A percentile compares a stretch with the other conserved stretches of the same genome.
Conservation (phyloP, 23 tunicate genomes). For the Ciona savignyi region DNA sequence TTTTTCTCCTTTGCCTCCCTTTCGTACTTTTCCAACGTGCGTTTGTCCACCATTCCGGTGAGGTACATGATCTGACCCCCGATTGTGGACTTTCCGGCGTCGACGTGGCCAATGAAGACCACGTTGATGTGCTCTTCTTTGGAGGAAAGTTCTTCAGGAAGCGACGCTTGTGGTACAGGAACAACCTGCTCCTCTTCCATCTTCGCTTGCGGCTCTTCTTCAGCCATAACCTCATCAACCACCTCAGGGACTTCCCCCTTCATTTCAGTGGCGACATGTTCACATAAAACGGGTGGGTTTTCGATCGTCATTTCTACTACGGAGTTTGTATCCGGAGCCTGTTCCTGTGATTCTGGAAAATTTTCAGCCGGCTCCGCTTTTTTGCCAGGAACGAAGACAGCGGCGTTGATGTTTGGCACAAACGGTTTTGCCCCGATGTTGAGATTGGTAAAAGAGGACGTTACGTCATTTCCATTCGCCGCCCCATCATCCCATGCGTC, state of each 20-base stretch:
- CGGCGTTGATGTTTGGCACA: slow-evolving; percentile 66
- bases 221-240: slow-evolving; percentile 15
- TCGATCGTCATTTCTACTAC: neutral
- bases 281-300: neutral
- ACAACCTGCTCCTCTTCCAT: neutral
- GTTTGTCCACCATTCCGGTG: slow-evolving; percentile 98
- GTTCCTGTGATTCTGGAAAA: neutral
- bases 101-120: slow-evolving; percentile 98
- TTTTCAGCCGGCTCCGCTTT: neutral
- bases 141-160: slow-evolving; percentile 3
- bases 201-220: slow-evolving; percentile 5
- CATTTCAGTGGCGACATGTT: slow-evolving; percentile 12
- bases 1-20: slow-evolving; percentile 98
- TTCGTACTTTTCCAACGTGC: slow-evolving; percentile 96
- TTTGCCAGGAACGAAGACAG: slow-evolving; percentile 55
- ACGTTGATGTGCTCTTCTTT: slow-evolving; percentile 78
- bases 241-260: neutral
- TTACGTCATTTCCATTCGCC: slow-evolving; percentile 15
- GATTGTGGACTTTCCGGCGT: slow-evolving; percentile 97
- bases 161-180: neutral
- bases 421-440: slow-evolving; percentile 76
- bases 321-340: neutral
- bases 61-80: slow-evolving; percentile 95
- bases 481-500: slow-evolving; percentile 47
- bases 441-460: slow-evolving; percentile 25